Percentiles rank a stretch among this genome's conserved stretches.
Conservation (phyloP, 1,140 invertebrate species). For the Calliphora vicina region DNA sequence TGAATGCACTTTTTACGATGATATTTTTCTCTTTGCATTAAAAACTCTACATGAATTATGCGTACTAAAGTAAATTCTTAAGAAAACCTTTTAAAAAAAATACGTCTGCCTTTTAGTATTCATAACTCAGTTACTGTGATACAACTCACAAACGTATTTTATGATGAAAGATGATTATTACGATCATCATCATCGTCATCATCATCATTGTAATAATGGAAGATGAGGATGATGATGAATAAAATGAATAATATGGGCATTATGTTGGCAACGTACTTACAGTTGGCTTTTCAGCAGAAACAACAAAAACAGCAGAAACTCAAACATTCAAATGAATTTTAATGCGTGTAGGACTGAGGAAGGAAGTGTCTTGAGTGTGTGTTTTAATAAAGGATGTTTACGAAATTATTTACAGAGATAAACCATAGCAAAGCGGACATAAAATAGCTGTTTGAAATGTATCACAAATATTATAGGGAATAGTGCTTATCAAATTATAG, state of each 20-base stretch:
- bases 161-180: background rate
- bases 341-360: background rate
- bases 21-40: background rate
- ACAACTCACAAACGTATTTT: background rate
- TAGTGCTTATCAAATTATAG: no score
- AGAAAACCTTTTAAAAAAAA: background rate
- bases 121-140: conserved; percentile 3
- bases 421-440: no score
- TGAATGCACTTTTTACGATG: background rate
- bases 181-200: background rate
- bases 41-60: background rate
- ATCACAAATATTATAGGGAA: no score
- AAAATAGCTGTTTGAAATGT: no score
- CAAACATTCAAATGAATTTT: background rate
- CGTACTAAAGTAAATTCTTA: background rate
- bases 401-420: background rate
- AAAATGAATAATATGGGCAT: no score
- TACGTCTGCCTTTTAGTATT: background rate
- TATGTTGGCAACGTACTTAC: background rate
- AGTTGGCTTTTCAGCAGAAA: background rate
- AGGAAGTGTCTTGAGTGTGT: background rate
- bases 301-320: background rate
- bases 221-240: background rate
- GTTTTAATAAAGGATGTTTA: background rate
- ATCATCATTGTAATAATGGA: background rate